phyloP scores from a whole-genome alignment of 2,888 invertebrate species.

The Himalopsyche japonica region DNA sequence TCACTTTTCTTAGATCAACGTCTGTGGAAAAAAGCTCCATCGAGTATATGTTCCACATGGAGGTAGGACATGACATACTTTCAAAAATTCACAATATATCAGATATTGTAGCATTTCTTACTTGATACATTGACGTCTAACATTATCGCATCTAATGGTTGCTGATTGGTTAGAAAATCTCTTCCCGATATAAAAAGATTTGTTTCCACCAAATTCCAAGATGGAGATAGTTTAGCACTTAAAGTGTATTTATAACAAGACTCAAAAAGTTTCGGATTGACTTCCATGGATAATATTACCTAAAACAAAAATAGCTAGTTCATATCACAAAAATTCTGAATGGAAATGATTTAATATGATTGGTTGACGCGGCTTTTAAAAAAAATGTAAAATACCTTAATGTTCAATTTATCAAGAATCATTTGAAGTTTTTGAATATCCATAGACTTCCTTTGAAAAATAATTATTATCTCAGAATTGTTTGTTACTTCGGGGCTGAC shows the following conservation, averaged over 20 bases:
- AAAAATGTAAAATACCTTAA: conserved; percentile 5
- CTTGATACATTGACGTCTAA: conserved; percentile 14
- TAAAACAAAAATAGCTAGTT: not conserved
- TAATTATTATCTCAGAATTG: not conserved
- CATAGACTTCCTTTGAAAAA: conserved; percentile 16
- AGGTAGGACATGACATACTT: not conserved
- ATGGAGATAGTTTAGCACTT: conserved; percentile 20
- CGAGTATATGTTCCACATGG: not conserved
- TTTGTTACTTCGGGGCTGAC: conserved; percentile 2
- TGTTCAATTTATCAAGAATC: conserved; percentile 8
- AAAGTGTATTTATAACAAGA: conserved; percentile 23
- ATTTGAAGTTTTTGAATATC: conserved; percentile 6
- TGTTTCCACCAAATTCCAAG: conserved; percentile 21
- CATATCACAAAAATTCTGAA: too few species aligned
- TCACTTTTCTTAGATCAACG: too few species aligned
- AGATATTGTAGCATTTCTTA: not conserved
- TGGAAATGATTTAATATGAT: too few species aligned
- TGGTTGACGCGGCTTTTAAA: too few species aligned
- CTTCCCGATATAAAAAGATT: conserved; percentile 21
- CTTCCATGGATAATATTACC: conserved; percentile 11
- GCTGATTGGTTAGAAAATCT: conserved; percentile 9
- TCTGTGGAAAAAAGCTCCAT: too few species aligned
- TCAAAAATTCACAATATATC: not conserved
- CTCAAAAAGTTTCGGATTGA: conserved; percentile 2
- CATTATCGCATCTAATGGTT: conserved; percentile 16